Conservation (phyloP, 2,113 vertebrate species). For the zebrafish (Danio rerio) region DNA sequence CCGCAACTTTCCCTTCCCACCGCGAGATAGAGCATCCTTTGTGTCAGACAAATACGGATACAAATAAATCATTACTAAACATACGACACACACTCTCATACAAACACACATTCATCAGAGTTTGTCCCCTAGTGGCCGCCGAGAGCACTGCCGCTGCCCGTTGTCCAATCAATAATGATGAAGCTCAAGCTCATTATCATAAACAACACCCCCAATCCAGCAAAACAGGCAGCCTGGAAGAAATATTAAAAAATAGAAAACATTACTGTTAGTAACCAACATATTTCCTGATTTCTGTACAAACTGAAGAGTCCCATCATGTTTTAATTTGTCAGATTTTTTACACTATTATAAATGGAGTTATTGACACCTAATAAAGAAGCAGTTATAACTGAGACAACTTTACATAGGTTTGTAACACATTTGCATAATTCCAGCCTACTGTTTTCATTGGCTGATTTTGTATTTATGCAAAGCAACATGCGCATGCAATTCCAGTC, state of each 20-base stretch:
- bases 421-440: too few relatives aligned
- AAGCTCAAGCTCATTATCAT: constrained; percentile 98
- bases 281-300: too few relatives aligned
- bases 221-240: constrained; percentile 88
- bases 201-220: constrained; percentile 87
- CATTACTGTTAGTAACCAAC: too few relatives aligned
- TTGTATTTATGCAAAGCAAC: too few relatives aligned
- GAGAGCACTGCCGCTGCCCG: constrained; percentile 74
- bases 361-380: too few relatives aligned
- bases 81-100: background rate
- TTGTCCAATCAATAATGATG: constrained; percentile 93
- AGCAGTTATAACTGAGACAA: too few relatives aligned
- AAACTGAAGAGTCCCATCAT: too few relatives aligned
- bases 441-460: too few relatives aligned
- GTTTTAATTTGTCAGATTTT: too few relatives aligned
- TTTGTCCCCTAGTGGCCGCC: constrained; percentile 85
- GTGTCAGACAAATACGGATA: constrained; percentile 7
- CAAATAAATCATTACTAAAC: constrained; percentile 2
- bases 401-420: too few relatives aligned
- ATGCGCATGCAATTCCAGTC: too few relatives aligned
- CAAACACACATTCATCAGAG: constrained; percentile 31
- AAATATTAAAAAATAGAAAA: constrained; percentile 6
- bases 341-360: too few relatives aligned
- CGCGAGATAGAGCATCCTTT: background rate
- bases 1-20: background rate